Evolutionary conservation across 1,140 invertebrate genomes (phyloP), one percentile per base, ranked within the genome.

Genomic region (Leptopilina clavipes): DNA sequence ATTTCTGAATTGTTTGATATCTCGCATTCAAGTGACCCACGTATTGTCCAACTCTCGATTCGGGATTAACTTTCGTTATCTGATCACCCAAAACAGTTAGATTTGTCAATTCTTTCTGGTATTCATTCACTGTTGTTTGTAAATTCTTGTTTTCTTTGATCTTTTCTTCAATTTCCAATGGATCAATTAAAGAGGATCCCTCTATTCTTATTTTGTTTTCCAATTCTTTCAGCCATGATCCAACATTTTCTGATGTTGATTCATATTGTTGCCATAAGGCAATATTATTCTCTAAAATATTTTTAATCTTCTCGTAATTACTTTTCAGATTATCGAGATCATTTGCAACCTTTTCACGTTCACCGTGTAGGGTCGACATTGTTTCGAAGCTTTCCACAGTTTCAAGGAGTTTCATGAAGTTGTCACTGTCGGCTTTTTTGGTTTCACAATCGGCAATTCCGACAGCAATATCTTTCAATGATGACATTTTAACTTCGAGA

Each of bases 401-500:
- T 80, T 93, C 90, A 11, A 96, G 85, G 74, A 95, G 91, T 75
- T 93, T 90, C 76, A 95, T 86, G 0, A 94, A 93, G 72, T 94
- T 92, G 77, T 94, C 92, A 7, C 94, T 91, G 82, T 96, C 95
- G 5, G 84, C 83, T 82, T 94, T 93, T 72, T 93, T 93, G 11
- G 86, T 85, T 52, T 93, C 92, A 18, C 82, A 95, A 79, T 96
- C 94, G 14, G 90, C 87, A 59, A 97, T 92, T 44, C 93, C 94
- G 73, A 91, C 91, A 86, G 95, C 93, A 1, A 97, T 93, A 79
- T 97, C 96, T 75, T 91, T 86, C n/a, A 98, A 84, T 8, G 96
- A 95, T 3, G 94, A 93, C 84, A 96, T 92, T 90, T 98, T 98
- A 0, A 97, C 94, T 91, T 98, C 96, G n/a, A 98, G 91, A 87